Evolutionary conservation across 2,113 vertebrate species (phyloP).

Genomic region (Gasterosteus nipponicus): DNA sequence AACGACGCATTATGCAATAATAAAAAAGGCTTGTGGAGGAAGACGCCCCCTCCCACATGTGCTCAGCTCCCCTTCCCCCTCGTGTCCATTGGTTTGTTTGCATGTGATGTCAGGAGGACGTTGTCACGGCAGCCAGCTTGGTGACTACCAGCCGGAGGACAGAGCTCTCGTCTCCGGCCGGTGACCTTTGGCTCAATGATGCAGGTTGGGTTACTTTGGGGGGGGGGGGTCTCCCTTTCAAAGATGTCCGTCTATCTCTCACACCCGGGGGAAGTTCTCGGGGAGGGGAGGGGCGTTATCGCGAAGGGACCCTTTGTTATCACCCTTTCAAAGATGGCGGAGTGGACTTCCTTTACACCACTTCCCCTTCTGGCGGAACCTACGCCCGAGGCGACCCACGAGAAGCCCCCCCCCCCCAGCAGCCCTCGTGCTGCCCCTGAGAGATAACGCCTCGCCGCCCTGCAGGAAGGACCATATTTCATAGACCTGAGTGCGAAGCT

Average conservation of each 20-base stretch:
- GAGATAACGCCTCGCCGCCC: conserved; percentile 58
- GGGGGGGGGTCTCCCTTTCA: conserved; percentile 46
- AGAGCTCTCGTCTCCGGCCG: conserved; percentile 67
- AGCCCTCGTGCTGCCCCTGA: conserved; percentile 5
- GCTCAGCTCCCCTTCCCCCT: conserved; percentile 41
- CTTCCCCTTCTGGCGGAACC: too few species aligned
- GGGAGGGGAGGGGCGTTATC: conserved; percentile 67
- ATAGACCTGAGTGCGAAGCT: conserved; percentile 70
- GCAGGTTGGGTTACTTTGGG: conserved; percentile 73
- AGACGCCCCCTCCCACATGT: conserved; percentile 47
- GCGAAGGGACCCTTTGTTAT: conserved; percentile 75
- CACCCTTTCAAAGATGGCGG: conserved; percentile 39
- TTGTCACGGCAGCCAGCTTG: conserved; percentile 68
- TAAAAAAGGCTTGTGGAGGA: conserved; percentile 40
- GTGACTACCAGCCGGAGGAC: conserved; percentile 53
- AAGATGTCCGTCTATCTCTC: conserved; percentile 59
- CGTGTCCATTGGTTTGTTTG: conserved; percentile 58
- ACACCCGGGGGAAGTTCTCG: conserved; percentile 50
- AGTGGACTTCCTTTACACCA: too few species aligned
- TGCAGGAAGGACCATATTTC: conserved; percentile 66
- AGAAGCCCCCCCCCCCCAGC: too few species aligned
- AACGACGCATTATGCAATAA: conserved; percentile 15
- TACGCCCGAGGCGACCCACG: too few species aligned
- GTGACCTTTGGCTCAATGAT: conserved; percentile 74
- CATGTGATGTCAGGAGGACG: conserved; percentile 64